phyloP scores from a whole-genome alignment of 2,113 vertebrate species.

The Melanerpes aurifrons region DNA sequence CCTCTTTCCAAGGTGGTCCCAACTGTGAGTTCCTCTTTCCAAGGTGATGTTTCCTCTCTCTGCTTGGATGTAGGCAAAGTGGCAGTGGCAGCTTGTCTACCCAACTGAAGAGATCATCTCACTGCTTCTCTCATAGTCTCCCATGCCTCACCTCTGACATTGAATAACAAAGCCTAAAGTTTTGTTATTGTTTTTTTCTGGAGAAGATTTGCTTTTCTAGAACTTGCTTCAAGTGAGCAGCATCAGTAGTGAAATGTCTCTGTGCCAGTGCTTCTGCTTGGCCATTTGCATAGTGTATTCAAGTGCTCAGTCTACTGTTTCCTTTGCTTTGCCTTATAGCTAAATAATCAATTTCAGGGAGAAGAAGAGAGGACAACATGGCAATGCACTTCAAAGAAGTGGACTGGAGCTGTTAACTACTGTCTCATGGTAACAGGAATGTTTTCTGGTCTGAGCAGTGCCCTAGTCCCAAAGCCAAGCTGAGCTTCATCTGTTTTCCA shows the following conservation, averaged over 20 bases:
- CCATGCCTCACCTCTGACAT: not conserved
- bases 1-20: not conserved
- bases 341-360: slow-evolving; percentile 6
- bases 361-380: not conserved
- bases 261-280: not conserved
- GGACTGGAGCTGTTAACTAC: not conserved
- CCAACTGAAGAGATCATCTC: not conserved
- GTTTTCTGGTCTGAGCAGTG: not conserved
- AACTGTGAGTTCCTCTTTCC: not conserved
- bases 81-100: not conserved
- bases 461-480: slow-evolving; percentile 28
- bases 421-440: not conserved
- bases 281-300: not conserved
- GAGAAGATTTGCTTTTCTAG: not conserved
- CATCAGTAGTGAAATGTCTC: not conserved
- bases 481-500: slow-evolving; percentile 42
- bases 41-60: not conserved
- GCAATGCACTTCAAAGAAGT: slow-evolving; percentile 12
- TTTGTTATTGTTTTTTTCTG: not conserved
- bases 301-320: not conserved
- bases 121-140: not conserved
- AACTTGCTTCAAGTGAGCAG: not conserved
- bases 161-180: not conserved
- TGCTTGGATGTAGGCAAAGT: not conserved
- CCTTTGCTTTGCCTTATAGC: slow-evolving; percentile 3